Evolutionary conservation across 2,797 vertebrate species (phyloP).

Genomic region (Salarias fasciatus): DNA sequence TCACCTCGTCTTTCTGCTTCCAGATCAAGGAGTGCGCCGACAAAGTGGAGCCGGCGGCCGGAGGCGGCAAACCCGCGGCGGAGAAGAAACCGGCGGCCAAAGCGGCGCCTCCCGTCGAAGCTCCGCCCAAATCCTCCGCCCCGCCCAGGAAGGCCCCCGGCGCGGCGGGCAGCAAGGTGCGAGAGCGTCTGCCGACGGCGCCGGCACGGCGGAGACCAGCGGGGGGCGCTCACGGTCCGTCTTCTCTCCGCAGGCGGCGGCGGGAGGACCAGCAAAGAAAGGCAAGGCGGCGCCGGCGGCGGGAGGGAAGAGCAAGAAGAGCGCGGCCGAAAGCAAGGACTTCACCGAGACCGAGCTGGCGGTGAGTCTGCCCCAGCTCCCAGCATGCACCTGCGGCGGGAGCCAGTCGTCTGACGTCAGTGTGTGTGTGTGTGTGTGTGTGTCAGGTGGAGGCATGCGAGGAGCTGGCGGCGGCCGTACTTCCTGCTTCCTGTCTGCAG

Average conservation of each 20-base stretch:
- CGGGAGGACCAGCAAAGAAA: constrained; percentile 89
- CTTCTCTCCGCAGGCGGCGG: constrained; percentile 80
- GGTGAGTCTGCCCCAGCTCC: constrained; percentile 77
- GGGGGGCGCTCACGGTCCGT: too few species aligned
- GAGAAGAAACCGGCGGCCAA: constrained; percentile 88
- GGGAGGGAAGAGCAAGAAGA: constrained; percentile 89
- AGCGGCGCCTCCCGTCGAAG: constrained; percentile 77
- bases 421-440: too few species aligned
- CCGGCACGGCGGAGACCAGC: too few species aligned
- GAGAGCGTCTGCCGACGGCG: too few species aligned
- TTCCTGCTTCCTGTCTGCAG: constrained; percentile 92
- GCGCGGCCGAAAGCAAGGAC: constrained; percentile 85
- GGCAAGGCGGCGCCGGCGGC: constrained; percentile 82
- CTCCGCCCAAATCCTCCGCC: constrained; percentile 77
- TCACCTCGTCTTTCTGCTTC: not conserved
- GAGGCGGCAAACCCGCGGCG: constrained; percentile 83
- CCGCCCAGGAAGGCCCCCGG: constrained; percentile 84
- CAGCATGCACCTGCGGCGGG: too few species aligned
- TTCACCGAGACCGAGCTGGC: constrained; percentile 89
- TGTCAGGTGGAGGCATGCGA: constrained; percentile 91
- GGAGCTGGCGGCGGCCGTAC: constrained; percentile 91
- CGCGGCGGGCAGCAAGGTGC: constrained; percentile 82
- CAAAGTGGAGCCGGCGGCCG: constrained; percentile 92
- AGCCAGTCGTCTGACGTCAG: too few species aligned
- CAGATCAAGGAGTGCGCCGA: constrained; percentile 97